phyloP scores from a whole-genome alignment of 2,113 vertebrate species.

The Scopus umbretta region DNA sequence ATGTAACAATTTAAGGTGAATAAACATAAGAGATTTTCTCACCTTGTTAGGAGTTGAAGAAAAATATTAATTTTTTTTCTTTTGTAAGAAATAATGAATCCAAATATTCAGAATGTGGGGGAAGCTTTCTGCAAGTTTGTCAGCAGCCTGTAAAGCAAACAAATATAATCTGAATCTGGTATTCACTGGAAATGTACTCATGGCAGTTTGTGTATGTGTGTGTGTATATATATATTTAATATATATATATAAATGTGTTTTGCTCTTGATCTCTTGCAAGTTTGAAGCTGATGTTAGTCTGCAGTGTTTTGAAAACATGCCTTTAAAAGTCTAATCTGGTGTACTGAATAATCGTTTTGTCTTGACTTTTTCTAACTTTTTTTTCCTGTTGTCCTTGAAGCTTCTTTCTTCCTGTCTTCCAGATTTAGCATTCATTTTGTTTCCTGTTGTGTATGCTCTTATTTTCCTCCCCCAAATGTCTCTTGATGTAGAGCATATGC shows the following conservation, averaged over 20 bases:
- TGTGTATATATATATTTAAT: background rate
- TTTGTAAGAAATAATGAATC: background rate
- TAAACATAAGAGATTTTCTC: background rate
- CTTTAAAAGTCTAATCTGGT: background rate
- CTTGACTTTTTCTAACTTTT: background rate
- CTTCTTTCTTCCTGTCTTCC: background rate
- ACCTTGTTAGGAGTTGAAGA: background rate
- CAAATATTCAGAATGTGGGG: background rate
- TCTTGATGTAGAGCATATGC: background rate
- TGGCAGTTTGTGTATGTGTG: background rate
- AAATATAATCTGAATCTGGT: background rate
- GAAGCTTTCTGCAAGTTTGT: background rate
- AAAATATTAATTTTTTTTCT: accelerated
- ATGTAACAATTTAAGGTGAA: background rate
- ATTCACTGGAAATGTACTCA: background rate
- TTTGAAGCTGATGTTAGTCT: background rate
- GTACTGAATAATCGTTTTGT: background rate
- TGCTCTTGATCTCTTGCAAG: background rate
- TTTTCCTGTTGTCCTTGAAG: background rate
- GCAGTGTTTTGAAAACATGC: background rate
- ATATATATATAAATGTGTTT: background rate
- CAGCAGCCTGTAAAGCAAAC: background rate
- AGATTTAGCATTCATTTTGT: background rate
- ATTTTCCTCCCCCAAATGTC: background rate
- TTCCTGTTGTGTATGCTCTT: background rate